Evolutionary conservation across 1,140 invertebrate genomes (phyloP), one percentile per base, ranked within the genome.

Genomic region (Caenorhabditis tropicalis): DNA sequence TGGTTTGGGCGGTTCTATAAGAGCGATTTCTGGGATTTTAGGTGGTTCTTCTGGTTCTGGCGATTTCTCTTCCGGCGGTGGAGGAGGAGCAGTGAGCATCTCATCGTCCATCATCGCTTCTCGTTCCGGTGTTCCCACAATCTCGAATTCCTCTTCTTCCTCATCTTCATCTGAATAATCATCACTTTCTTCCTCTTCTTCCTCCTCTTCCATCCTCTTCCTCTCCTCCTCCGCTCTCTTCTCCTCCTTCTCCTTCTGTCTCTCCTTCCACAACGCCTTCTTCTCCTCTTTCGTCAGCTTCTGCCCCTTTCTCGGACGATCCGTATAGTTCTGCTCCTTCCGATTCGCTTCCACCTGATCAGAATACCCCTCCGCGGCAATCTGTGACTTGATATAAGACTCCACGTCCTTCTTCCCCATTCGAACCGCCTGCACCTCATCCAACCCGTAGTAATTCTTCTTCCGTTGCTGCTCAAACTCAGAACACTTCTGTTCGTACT

Each of bases 391-490:
- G 6, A 74, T 74, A n/a, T 46, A 74, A n/a, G 65, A 39, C 24
- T 43, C 36, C 4, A 74, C 65, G 19, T 74, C 65, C 6, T 39
- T 74, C 24, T 74, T 74, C 0, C 65, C 65, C 43, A 33, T 74
- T 24, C 65, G n/a, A 0, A 74, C 65, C 1, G 2, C 31, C 58
- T 65, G 31, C 33, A 81, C 46, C 12, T 53, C 51, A 51, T 81
- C 79, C 79, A 81, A 31, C 53, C 79, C 79, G 53, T 81, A 53
- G 31, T 81, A 56, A 81, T 81, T 81, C 10, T 81, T 53, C 79
- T 29, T 81, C 48, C 79, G 21, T 21, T 81, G 48, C 31, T 81
- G 39, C 12, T 81, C 65, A 24, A 74, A 74, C 7, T 74, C 65
- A 27, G 29, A 5, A 27, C 65, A 74, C 24, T 74, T 74, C 19